Percentiles rank a stretch among this genome's conserved stretches.
phyloP scores from a whole-genome alignment of 37 sponge, comb jelly and placozoan genomes.

The Oscarella lobularis region DNA sequence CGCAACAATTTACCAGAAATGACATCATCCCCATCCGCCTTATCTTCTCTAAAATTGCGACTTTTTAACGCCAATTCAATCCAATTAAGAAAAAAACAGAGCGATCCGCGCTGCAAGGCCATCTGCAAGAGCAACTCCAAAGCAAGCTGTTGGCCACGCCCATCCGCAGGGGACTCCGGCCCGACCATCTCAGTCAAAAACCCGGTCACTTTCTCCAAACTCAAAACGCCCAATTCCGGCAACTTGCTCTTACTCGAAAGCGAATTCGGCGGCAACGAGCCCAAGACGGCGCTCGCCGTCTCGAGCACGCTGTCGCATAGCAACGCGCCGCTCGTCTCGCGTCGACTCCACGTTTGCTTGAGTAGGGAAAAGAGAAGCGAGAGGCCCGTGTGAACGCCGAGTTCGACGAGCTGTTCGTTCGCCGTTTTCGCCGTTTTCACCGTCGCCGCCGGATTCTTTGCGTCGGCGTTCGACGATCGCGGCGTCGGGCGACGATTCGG shows the following conservation, averaged over 20 bases:
- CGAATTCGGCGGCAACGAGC: conserved; percentile 10
- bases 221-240: conserved; percentile 1
- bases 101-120: not conserved
- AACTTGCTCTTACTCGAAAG: conserved; percentile 15
- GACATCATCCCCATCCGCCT: no score
- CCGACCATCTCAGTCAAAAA: not conserved
- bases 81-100: not conserved
- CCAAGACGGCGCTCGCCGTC: conserved; percentile 13
- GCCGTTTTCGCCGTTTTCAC: conserved; percentile 14
- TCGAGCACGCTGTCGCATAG: conserved; percentile 14
- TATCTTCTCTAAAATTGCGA: no score
- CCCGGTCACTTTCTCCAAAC: not conserved
- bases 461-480: not conserved
- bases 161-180: not conserved
- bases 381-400: conserved; percentile 67
- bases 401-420: conserved; percentile 47
- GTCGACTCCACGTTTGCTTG: conserved; percentile 50
- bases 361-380: conserved; percentile 67
- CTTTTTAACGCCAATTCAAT: not conserved
- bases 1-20: no score
- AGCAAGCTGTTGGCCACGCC: not conserved
- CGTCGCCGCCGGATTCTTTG: not conserved
- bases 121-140: not conserved
- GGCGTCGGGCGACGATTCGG: not conserved
- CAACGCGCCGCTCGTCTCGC: conserved; percentile 14